Conservation (phyloP, 2,888 invertebrate genomes). For the Eugnorisma glareosa region DNA sequence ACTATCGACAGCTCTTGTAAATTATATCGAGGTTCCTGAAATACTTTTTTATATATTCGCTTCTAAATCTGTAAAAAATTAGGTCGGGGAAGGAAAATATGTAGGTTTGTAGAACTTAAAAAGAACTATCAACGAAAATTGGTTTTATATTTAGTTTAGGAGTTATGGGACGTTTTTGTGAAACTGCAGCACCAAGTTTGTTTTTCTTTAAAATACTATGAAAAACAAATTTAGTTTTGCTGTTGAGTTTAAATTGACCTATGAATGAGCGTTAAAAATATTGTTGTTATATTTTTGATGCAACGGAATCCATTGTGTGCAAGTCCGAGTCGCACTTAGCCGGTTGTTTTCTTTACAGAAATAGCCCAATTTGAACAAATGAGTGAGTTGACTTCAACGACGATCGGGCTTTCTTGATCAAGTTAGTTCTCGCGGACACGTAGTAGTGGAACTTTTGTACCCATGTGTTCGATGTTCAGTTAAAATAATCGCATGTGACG, state of each 20-base stretch:
- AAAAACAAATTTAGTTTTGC: too few species aligned
- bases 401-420: neutral
- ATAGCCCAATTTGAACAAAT: too few species aligned
- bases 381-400: too few species aligned
- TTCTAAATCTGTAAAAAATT: too few species aligned
- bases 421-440: neutral
- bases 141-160: neutral
- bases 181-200: neutral
- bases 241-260: too few species aligned
- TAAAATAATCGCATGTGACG: conserved; percentile 56
- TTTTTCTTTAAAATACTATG: neutral
- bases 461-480: conserved; percentile 6
- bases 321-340: neutral
- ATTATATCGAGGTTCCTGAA: too few species aligned
- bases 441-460: conserved; percentile 8
- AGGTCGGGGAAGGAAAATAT: too few species aligned
- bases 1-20: too few species aligned
- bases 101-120: neutral
- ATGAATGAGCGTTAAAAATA: too few species aligned
- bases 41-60: too few species aligned
- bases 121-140: neutral
- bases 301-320: too few species aligned
- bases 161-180: neutral
- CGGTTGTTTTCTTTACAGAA: neutral
- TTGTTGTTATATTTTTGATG: too few species aligned